These are phyloP conservation scores for Aphelinus atriplicis DNA, from an alignment of 1,140 invertebrate species.

Conservation along the genomic window DNA sequence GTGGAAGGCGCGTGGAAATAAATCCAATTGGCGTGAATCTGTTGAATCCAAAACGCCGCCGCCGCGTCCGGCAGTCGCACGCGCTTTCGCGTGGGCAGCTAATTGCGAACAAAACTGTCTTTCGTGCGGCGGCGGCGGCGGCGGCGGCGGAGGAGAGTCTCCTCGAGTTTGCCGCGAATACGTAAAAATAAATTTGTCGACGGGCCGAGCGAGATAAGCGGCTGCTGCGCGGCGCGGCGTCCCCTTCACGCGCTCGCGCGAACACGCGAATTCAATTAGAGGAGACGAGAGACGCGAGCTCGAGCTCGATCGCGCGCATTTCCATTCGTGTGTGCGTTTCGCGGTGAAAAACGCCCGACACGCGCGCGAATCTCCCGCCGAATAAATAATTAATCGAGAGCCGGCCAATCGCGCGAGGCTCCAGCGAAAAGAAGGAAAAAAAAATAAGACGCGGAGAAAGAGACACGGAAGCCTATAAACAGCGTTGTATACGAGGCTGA, in stretches of 20 bases:
- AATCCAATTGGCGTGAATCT: constrained; percentile 12
- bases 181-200: constrained; percentile 43
- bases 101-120: constrained; percentile 40
- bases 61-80: not conserved
- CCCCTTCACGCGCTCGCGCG: not conserved
- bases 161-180: constrained; percentile 10
- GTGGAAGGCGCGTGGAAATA: constrained; percentile 2
- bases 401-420: too few relatives aligned
- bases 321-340: constrained; percentile 13
- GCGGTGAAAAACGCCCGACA: not conserved
- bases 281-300: not conserved
- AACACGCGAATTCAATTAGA: constrained; percentile 44
- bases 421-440: too few relatives aligned
- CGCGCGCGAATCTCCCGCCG: not conserved
- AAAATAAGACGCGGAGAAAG: too few relatives aligned
- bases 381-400: constrained; percentile 37
- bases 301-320: not conserved
- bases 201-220: constrained; percentile 25
- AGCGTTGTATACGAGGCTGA: constrained; percentile 25
- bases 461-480: constrained; percentile 35
- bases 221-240: not conserved
- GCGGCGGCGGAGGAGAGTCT: too few relatives aligned
- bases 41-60: too few relatives aligned
- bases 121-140: constrained; percentile 1
- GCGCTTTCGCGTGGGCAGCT: constrained; percentile 36